Evolutionary conservation across 1,140 invertebrate species (phyloP).

Genomic region (Monomorium pharaonis): DNA sequence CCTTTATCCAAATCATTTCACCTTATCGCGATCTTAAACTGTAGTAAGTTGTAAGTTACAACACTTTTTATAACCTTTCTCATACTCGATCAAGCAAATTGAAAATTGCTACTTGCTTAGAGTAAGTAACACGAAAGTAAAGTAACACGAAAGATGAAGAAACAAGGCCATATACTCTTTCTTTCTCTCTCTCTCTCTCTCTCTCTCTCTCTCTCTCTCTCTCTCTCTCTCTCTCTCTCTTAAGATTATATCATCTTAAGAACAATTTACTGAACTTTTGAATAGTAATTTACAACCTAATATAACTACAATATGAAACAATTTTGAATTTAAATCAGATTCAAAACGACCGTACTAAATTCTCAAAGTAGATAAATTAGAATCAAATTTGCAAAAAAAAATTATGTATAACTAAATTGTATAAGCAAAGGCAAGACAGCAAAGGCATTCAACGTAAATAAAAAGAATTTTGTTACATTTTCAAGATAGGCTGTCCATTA

Average conservation of each 20-base stretch:
- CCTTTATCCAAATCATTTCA: neutral
- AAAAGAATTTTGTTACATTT: neutral
- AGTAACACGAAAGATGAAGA: neutral
- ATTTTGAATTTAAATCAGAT: neutral
- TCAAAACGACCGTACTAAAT: neutral
- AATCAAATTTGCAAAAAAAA: neutral
- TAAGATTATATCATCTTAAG: neutral
- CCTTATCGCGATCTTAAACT: neutral
- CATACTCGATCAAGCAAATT: neutral
- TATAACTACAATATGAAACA: neutral
- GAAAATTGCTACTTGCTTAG: neutral
- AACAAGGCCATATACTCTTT: neutral
- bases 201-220: too few species aligned
- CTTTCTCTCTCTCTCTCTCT: neutral
- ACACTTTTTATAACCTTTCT: neutral
- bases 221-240: too few species aligned
- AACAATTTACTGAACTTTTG: neutral
- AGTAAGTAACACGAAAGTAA: neutral
- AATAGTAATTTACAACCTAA: neutral
- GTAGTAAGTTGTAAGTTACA: neutral
- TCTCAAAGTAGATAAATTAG: neutral
- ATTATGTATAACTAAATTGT: conserved; percentile 12
- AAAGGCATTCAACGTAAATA: neutral
- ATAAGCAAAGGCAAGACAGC: neutral
- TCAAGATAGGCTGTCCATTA: neutral